These are phyloP conservation scores for Rattus rattus DNA, from an alignment of 2,113 vertebrate species.

Conservation along the genomic window DNA sequence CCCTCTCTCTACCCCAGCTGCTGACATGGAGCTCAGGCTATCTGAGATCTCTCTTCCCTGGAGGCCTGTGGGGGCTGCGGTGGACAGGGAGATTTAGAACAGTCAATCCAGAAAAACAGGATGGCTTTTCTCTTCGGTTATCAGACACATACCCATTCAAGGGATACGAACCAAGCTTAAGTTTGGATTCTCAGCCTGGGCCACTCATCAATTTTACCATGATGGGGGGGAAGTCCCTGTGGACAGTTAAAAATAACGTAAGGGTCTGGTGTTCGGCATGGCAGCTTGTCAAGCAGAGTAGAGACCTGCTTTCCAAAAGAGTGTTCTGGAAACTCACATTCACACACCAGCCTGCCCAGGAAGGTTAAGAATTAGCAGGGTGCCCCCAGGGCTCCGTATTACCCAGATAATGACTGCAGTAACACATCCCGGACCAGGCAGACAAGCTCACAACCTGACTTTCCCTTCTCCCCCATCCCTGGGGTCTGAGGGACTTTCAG, in stretches of 20 bases:
- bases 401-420: background rate
- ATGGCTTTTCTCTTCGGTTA: slow-evolving; percentile 63
- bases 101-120: slow-evolving; percentile 22
- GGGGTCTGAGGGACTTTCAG: background rate
- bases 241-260: slow-evolving; percentile 78
- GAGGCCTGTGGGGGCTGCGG: slow-evolving; percentile 12
- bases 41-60: slow-evolving; percentile 37
- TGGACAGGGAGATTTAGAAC: slow-evolving; percentile 39
- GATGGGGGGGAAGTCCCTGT: slow-evolving; percentile 34
- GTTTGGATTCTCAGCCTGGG: slow-evolving; percentile 57
- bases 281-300: slow-evolving; percentile 59
- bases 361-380: background rate
- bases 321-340: slow-evolving; percentile 16
- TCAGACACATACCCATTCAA: slow-evolving; percentile 62
- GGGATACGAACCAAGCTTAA: slow-evolving; percentile 56
- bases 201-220: slow-evolving; percentile 54
- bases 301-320: slow-evolving; percentile 50
- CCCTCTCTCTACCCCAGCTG: slow-evolving; percentile 42
- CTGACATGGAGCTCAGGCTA: slow-evolving; percentile 54
- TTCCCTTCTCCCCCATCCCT: background rate
- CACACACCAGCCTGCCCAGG: background rate
- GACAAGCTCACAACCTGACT: no score
- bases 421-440: fast-evolving
- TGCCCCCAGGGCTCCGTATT: background rate
- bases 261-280: slow-evolving; percentile 78